phyloP scores from a whole-genome alignment of 1,140 invertebrate genomes.

The Heliconius nattereri region DNA sequence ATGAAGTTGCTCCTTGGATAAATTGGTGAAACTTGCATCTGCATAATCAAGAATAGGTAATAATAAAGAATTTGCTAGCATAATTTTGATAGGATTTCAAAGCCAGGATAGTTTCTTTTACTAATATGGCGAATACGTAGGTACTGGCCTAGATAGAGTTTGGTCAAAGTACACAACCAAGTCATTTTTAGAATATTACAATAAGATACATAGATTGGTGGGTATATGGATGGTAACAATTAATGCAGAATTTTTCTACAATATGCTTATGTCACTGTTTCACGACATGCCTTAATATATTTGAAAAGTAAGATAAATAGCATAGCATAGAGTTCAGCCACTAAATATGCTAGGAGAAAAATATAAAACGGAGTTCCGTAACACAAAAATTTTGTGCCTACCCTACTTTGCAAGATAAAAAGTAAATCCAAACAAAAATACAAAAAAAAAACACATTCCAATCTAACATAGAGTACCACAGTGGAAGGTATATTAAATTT shows the following conservation, averaged over 20 bases:
- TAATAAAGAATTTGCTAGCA: neutral
- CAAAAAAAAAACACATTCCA: neutral
- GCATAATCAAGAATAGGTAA: neutral
- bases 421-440: neutral
- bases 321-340: neutral
- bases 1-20: neutral
- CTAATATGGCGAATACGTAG: neutral
- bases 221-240: too few relatives aligned
- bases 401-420: neutral
- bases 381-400: neutral
- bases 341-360: too few relatives aligned
- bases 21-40: neutral
- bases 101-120: neutral
- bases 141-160: too few relatives aligned
- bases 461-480: neutral
- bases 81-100: neutral
- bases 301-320: too few relatives aligned
- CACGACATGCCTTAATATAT: neutral
- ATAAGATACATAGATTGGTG: too few relatives aligned
- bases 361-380: too few relatives aligned
- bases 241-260: too few relatives aligned
- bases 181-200: too few relatives aligned
- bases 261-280: too few relatives aligned
- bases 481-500: conserved; percentile 18
- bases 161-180: too few relatives aligned